Conservation (phyloP, 2,113 vertebrate species). For the Sebastes fasciatus region DNA sequence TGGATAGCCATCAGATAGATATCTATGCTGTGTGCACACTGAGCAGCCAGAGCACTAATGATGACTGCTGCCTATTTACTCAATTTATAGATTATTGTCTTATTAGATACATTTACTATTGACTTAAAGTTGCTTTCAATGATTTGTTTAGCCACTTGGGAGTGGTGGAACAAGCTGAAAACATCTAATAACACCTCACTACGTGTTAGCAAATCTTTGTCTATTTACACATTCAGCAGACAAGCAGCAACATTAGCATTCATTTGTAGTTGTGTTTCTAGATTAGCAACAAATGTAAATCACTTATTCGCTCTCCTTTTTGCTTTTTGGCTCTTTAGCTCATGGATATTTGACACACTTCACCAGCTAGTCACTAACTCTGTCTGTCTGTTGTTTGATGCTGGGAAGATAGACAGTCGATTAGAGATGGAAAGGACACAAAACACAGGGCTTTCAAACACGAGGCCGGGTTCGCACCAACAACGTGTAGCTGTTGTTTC, state of each 20-base stretch:
- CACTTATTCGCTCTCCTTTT: background rate
- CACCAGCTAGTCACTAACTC: background rate
- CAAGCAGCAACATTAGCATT: background rate
- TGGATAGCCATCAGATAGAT: slow-evolving; percentile 41
- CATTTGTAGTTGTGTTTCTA: background rate
- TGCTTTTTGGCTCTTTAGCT: background rate
- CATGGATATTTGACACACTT: background rate
- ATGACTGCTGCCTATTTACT: slow-evolving; percentile 28
- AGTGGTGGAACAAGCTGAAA: background rate
- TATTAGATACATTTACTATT: background rate
- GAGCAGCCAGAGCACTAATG: slow-evolving; percentile 44
- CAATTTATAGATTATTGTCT: background rate
- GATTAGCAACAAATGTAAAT: background rate
- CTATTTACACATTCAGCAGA: background rate
- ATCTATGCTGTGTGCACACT: slow-evolving; percentile 14
- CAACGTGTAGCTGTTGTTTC: no score
- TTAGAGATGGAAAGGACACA: no score
- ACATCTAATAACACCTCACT: background rate
- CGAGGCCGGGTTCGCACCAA: no score
- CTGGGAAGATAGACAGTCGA: background rate
- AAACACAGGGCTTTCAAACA: no score
- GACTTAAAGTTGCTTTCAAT: background rate
- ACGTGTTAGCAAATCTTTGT: background rate
- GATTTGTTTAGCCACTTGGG: background rate
- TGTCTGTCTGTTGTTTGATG: background rate